Percentiles rank a stretch among this genome's conserved stretches.
phyloP scores from a whole-genome alignment of 2,888 invertebrate species.

The Tuta absoluta region DNA sequence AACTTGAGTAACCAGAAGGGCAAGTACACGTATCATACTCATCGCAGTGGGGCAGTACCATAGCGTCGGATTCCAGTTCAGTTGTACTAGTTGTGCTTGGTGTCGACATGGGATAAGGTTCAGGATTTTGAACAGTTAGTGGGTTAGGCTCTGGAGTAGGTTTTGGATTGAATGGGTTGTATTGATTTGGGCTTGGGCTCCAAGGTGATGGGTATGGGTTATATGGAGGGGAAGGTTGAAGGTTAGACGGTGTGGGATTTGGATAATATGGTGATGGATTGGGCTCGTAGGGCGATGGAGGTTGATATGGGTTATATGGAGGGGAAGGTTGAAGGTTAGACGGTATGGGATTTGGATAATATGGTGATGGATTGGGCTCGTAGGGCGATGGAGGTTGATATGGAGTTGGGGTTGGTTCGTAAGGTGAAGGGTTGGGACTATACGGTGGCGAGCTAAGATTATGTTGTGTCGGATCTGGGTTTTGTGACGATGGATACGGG shows the following conservation, averaged over 20 bases:
- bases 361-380: background rate
- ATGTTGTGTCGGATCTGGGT: background rate
- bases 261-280: background rate
- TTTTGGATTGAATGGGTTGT: conserved; percentile 2
- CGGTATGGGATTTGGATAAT: background rate
- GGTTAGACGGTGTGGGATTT: background rate
- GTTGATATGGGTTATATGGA: background rate
- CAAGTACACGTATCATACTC: conserved; percentile 53
- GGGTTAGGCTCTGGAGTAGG: background rate
- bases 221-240: background rate
- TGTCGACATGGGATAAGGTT: conserved; percentile 26
- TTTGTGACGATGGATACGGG: background rate
- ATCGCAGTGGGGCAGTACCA: conserved; percentile 63
- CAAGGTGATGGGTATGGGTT: conserved; percentile 9
- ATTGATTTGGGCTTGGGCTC: background rate
- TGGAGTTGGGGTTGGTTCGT: background rate
- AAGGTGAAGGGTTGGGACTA: background rate
- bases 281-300: background rate
- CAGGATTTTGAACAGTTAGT: background rate
- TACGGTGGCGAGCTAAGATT: background rate
- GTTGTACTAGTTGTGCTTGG: conserved; percentile 37
- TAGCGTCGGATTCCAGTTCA: conserved; percentile 62
- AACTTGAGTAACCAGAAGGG: conserved; percentile 61
- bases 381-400: background rate
- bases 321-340: background rate